Base-by-base conservation (phyloP, 2,888 invertebrate genomes). In the Andrena dorsata region DNA sequence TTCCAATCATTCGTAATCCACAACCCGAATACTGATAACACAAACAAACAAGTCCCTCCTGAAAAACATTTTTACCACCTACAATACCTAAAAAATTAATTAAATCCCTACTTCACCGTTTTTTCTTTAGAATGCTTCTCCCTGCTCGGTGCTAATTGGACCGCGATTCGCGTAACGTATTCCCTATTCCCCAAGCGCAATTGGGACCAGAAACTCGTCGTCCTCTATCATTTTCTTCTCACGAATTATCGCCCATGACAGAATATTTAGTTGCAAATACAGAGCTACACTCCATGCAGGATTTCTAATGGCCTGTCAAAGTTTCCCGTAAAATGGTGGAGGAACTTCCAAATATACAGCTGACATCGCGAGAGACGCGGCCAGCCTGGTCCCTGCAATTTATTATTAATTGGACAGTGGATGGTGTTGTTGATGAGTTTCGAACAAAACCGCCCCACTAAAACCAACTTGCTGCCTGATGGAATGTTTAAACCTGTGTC, bases 401-500 rank as follows among this genome's bases (percentile, higher is more conserved):
- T 56, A 26, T 26, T 56, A 56, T 56, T 56, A 56, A 56, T 56
- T 56, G 56, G 56, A 56, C 23, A 23, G 10, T 13, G 56, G 23
- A 26, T 56, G 56, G 10, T 26, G 56, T 56, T 56, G 56, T 26
- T 23, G 56, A 56, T 56, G 56, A 56, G 56, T 56, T 56, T 13
- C 53, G 23, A 56, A 56, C 56, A 56, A 56, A 56, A 56, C 4
- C 56, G 23, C 20, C 30, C 23, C 56, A 4, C 10, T 56, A 1
- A 13, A 13, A 56, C 26, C 56, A 1, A 56, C 10, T 23, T 56
- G 4, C 56, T 4, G 20, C 23, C 23, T 13, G 23, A 56, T 20
- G 23, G 56, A 56, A 56, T 56, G 20, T 56, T 56, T 26, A 23
- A 56, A 41, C 16, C 16, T 41, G 41, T 5, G 41, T 1, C 41